phyloP scores from a whole-genome alignment of 2,113 vertebrate species.

The Zosterops japonicus region DNA sequence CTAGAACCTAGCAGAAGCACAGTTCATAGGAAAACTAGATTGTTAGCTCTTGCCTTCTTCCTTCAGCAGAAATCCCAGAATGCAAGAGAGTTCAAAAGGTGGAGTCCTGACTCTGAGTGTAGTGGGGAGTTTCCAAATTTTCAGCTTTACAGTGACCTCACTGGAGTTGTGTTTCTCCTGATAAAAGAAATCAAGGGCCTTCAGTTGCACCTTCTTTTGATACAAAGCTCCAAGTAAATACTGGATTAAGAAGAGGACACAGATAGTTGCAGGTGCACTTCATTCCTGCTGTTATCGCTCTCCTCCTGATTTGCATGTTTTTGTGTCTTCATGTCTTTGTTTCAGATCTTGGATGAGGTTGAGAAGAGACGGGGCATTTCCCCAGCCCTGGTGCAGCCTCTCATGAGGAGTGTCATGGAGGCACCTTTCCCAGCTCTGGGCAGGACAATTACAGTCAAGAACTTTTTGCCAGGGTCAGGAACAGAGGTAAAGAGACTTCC shows the following conservation, averaged over 20 bases:
- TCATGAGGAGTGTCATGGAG: slow-evolving; percentile 97
- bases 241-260: neutral
- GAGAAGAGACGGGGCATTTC: slow-evolving; percentile 96
- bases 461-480: slow-evolving; percentile 94
- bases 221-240: accelerated
- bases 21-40: neutral
- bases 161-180: neutral
- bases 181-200: neutral
- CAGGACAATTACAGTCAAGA: slow-evolving; percentile 91
- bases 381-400: slow-evolving; percentile 94
- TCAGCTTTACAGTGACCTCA: neutral
- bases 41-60: neutral
- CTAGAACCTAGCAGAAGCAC: neutral
- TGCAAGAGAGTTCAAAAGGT: neutral
- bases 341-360: slow-evolving; percentile 94
- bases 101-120: neutral
- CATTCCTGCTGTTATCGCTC: neutral
- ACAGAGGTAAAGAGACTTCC: slow-evolving; percentile 83
- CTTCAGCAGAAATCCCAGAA: neutral
- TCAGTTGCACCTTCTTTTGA: neutral
- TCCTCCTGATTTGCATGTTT: neutral
- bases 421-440: slow-evolving; percentile 95
- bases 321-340: neutral
- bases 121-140: neutral
- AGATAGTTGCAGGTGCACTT: neutral